These are phyloP conservation scores for Diplodus sargus DNA, from an alignment of 2,797 vertebrate genomes.

Conservation along the genomic window DNA sequence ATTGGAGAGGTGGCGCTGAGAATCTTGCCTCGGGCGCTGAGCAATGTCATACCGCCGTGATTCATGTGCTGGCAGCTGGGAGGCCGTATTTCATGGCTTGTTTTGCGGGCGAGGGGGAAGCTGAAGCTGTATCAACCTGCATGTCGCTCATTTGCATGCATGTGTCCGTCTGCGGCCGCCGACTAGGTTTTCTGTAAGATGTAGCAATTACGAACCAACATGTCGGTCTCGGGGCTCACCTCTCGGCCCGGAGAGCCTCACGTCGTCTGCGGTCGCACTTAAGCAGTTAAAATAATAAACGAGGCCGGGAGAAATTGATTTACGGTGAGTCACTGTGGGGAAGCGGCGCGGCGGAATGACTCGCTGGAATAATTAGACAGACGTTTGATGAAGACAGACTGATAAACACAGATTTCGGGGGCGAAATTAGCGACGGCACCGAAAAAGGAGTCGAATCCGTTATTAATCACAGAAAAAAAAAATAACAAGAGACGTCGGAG, in stretches of 20 bases:
- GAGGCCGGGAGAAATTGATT: slow-evolving; percentile 26
- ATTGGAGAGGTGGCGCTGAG: slow-evolving; percentile 55
- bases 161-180: slow-evolving; percentile 13
- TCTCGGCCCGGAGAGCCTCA: slow-evolving; percentile 34
- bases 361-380: slow-evolving; percentile 35
- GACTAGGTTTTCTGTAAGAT: slow-evolving; percentile 27
- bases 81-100: slow-evolving; percentile 63
- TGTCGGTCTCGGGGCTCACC: slow-evolving; percentile 40
- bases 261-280: slow-evolving; percentile 38
- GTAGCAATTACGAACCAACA: slow-evolving; percentile 31
- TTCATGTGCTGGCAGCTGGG: slow-evolving; percentile 63
- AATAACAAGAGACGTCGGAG: background rate
- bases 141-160: slow-evolving; percentile 21
- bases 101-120: slow-evolving; percentile 52
- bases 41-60: slow-evolving; percentile 64
- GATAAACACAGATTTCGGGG: slow-evolving; percentile 28
- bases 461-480: slow-evolving; percentile 8
- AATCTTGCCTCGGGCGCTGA: slow-evolving; percentile 60
- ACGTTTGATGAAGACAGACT: slow-evolving; percentile 36
- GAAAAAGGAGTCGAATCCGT: background rate
- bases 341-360: background rate
- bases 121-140: slow-evolving; percentile 44
- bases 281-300: slow-evolving; percentile 41
- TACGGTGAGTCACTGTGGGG: slow-evolving; percentile 23
- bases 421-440: slow-evolving; percentile 5